Percentiles rank a stretch among this genome's conserved stretches.
Conservation (phyloP, 2,797 vertebrate species). For the Melanotaenia trifasciata region DNA sequence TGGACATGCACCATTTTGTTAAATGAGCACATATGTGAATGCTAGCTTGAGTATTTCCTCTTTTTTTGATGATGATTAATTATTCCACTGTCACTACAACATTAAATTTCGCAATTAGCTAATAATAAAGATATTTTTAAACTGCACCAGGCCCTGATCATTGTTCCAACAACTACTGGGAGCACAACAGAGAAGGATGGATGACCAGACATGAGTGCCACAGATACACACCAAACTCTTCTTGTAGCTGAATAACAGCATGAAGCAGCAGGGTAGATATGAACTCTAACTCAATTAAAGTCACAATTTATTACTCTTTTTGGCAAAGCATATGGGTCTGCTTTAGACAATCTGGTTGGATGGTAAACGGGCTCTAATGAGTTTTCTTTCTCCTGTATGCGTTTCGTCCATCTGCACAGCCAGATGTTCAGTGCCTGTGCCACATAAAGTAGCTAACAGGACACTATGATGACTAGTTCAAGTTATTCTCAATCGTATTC, state of each 20-base stretch:
- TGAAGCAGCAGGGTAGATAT: conserved; percentile 34
- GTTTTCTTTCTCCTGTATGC: conserved; percentile 53
- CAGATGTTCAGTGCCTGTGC: conserved; percentile 60
- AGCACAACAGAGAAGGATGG: conserved; percentile 14
- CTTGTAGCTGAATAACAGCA: conserved; percentile 28
- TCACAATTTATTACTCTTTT: conserved; percentile 52
- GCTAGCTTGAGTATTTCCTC: conserved; percentile 16
- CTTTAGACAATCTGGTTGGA: conserved; percentile 37
- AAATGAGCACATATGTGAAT: conserved; percentile 18
- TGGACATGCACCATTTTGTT: conserved; percentile 3
- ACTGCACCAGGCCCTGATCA: background rate
- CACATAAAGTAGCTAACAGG: conserved; percentile 61
- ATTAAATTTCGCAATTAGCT: background rate
- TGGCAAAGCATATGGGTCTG: conserved; percentile 40
- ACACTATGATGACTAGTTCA: conserved; percentile 47
- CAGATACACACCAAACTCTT: conserved; percentile 8
- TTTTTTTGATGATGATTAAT: conserved; percentile 36
- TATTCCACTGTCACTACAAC: conserved; percentile 3
- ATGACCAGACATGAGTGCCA: conserved; percentile 26
- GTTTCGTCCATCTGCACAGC: conserved; percentile 67
- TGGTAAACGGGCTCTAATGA: conserved; percentile 46
- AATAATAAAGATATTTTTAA: background rate
- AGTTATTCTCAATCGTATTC: conserved; percentile 47
- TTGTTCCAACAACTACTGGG: background rate
- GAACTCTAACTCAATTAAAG: conserved; percentile 50